Percentiles rank a stretch among this genome's conserved stretches.
These are phyloP conservation scores for Phytoseiulus persimilis DNA, from an alignment of 2,888 invertebrate species.

Conservation along the genomic window DNA sequence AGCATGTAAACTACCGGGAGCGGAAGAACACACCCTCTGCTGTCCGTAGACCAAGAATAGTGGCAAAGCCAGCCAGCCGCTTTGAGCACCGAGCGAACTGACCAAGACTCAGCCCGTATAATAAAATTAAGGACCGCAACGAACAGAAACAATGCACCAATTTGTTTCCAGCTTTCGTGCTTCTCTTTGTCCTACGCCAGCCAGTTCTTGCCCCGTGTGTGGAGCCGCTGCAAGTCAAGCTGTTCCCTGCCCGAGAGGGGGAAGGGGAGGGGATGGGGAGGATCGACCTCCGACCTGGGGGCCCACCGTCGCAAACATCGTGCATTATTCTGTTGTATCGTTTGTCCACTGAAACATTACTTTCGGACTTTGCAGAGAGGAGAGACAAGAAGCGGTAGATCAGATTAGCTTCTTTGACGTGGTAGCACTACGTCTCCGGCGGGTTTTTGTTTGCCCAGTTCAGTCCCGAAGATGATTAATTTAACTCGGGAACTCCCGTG, in stretches of 20 bases:
- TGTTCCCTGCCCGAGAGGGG: too few species aligned
- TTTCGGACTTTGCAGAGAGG: background rate
- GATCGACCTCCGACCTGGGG: background rate
- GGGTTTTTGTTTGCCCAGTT: too few species aligned
- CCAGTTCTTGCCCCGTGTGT: background rate
- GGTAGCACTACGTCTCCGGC: too few species aligned
- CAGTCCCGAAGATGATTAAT: too few species aligned
- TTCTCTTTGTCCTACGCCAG: background rate
- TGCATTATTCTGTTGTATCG: background rate
- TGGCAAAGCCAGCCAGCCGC: background rate
- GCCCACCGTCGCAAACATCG: background rate
- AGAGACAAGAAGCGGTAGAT: background rate
- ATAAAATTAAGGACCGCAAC: background rate
- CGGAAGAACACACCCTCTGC: background rate
- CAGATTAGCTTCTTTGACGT: background rate
- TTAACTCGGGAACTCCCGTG: too few species aligned
- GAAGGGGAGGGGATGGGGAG: too few species aligned
- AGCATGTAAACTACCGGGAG: background rate
- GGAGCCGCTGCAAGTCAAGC: too few species aligned
- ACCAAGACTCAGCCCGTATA: background rate
- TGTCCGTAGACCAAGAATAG: background rate
- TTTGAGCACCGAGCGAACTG: background rate
- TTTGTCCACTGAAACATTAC: background rate
- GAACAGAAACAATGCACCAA: background rate
- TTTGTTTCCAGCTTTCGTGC: background rate